Evolutionary conservation across 2,797 vertebrate genomes (phyloP), one percentile per base, ranked within the genome.

Genomic region (Microctenopoma steveboyesi): DNA sequence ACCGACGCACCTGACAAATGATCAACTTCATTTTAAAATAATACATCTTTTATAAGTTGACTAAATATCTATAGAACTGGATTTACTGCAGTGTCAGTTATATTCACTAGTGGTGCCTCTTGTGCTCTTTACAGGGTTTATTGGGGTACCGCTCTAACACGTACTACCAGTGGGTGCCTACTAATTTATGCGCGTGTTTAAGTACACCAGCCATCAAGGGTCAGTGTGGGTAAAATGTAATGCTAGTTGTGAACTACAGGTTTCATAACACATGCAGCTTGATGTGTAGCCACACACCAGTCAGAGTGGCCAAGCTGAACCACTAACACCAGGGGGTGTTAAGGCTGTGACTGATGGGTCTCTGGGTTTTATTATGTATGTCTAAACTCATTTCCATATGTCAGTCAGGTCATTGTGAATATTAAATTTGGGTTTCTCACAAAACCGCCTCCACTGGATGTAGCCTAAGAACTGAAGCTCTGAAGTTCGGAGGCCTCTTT

Each of bases 1-100:
- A 84, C 78, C 61, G 5, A 15, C 16, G 6, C 4, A 6, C n/a
- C 9, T 16, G 14, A 54, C 50, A 39, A 35, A 45, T 64, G 18
- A 7, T 25, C 11, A 7, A 15, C 5, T 18, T 16, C 18, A 47
- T 30, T 22, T 22, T 22, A 22, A 22, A 22, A 22, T 22, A 22
- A 22, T 22, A 22, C 22, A 22, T 22, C 22, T 37, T 37, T 37
- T 4, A 30, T 6, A n/a, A 50, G n/a, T 0, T 30, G 5, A 30
- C 28, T 4, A 50, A 25, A 30, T 30, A 30, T 30, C 28, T 4
- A 30, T 30, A 30, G 4, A 6, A 30, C 2, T 30, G 13, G 5
- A 39, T 51, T 53, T 46, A 9, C 22, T 14, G 27, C 16, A n/a
- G 7, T 7, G 57, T 45, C 25, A 5, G 1, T n/a, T 25, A 13